Percentiles rank a stretch among this genome's conserved stretches.
phyloP scores from a whole-genome alignment of 2,113 vertebrate genomes.

The human region GRCh38 chr5:118275501-118276000 shows the following conservation, averaged over 20 bases:
- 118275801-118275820: background rate
- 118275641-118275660: background rate
- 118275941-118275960: background rate
- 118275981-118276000: background rate
- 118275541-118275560: background rate
- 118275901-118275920: background rate
- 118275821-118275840: background rate
- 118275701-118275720: background rate
- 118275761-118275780: background rate
- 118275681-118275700: background rate
- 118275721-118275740: background rate
- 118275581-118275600: background rate
- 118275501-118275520: background rate
- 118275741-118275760: background rate
- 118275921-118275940: background rate
- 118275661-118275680: background rate
- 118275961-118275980: background rate
- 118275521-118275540: background rate
- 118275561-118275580: background rate
- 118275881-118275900: background rate
- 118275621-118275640: background rate
- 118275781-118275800: background rate
- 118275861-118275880: background rate
- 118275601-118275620: background rate
- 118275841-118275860: background rate